Evolutionary conservation across 2,113 vertebrate genomes (phyloP).

Genomic region (Sorex fumeus): DNA sequence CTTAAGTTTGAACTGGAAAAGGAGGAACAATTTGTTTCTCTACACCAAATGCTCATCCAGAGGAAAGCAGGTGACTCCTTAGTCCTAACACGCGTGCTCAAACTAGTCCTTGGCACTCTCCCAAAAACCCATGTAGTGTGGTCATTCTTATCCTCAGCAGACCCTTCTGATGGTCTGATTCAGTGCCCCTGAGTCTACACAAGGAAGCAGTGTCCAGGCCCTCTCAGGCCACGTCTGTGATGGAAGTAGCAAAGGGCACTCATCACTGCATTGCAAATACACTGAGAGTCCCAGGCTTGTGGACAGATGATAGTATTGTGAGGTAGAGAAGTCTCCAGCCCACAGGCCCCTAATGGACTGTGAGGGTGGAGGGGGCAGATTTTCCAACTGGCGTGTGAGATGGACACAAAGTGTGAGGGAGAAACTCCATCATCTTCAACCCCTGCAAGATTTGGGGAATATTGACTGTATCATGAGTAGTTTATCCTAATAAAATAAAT

Average conservation of each 20-base stretch:
- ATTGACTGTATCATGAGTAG: not conserved
- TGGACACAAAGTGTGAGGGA: not conserved
- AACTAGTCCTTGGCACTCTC: not conserved
- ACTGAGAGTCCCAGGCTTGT: not conserved
- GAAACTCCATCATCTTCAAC: not conserved
- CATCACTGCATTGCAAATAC: not conserved
- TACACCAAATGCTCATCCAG: no score
- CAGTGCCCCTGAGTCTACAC: not conserved
- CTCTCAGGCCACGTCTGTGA: not conserved
- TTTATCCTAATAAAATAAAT: not conserved
- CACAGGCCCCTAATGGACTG: not conserved
- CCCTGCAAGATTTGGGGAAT: not conserved
- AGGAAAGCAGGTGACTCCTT: not conserved
- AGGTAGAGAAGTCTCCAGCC: not conserved
- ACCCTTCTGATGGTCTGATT: not conserved
- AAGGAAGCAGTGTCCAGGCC: not conserved
- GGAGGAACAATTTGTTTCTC: no score
- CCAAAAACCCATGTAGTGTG: not conserved
- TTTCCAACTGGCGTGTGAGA: not conserved
- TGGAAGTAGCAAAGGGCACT: not conserved
- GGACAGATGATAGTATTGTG: not conserved
- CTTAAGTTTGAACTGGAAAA: constrained; percentile 41
- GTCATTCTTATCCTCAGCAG: not conserved
- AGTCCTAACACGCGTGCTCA: no score
- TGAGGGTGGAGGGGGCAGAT: not conserved